Evolutionary conservation across 2,113 vertebrate genomes (phyloP).

Genomic region (Leptocoma aspasia): DNA sequence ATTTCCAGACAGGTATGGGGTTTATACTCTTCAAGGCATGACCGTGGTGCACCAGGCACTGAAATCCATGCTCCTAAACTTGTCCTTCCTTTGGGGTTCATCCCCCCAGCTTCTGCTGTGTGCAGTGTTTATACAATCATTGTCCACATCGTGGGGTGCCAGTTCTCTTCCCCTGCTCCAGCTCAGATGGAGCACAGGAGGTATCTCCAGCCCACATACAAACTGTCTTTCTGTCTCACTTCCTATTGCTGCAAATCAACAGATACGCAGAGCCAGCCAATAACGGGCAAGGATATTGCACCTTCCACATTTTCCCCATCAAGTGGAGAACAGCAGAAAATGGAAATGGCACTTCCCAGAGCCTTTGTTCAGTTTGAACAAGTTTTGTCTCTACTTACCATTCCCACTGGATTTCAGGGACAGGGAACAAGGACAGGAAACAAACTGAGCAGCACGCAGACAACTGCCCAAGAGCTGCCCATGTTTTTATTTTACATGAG

Average conservation of each 20-base stretch:
- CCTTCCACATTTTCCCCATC: neutral
- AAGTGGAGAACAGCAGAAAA: neutral
- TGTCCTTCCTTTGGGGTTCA: neutral
- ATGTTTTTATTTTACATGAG: fast-evolving
- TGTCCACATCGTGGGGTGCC: neutral
- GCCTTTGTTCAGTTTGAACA: neutral
- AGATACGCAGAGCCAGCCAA: neutral
- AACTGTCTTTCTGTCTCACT: neutral
- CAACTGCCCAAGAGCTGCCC: neutral
- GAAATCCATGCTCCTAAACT: neutral
- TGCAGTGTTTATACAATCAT: neutral
- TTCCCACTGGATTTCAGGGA: neutral
- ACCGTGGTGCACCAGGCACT: neutral
- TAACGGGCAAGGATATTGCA: neutral
- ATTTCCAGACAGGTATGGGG: fast-evolving
- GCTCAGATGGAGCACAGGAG: neutral
- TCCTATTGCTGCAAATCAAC: neutral
- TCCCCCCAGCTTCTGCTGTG: neutral
- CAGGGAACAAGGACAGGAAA: neutral
- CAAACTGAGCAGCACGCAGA: fast-evolving
- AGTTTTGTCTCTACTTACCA: neutral
- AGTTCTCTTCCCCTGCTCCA: neutral
- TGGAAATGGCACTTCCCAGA: neutral
- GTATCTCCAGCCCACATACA: neutral
- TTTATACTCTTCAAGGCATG: neutral